Evolutionary conservation across 2,113 vertebrate genomes (phyloP), one percentile per base, ranked within the genome.

Genomic region (Ploceus nigricollis): DNA sequence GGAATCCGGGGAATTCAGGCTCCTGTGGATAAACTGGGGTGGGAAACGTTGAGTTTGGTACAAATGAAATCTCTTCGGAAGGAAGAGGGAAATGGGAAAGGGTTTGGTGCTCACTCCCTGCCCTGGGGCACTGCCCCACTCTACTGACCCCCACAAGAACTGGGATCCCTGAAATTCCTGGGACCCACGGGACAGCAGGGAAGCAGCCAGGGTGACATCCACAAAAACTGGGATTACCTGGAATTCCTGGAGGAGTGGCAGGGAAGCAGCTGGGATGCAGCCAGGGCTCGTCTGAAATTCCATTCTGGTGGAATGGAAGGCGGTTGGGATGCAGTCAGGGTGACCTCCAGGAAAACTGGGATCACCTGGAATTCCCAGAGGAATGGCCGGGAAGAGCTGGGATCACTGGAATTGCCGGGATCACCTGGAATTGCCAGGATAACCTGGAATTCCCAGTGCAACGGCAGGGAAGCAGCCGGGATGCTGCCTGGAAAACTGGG

Each of bases 381-480:
- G 40, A 40, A 40, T 40, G 40, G 40, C 40, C 40, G 40, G 40
- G 40, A 40, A 39, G 39, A 39, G 39, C 39, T 39, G 39, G 39
- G 11, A 39, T 39, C 39, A 39, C 39, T 39, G 54, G 25, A 0
- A 6, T 2, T 4, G 2, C 39, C 11, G 9, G 25, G 25, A 28
- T 14, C 1, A 5, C 11, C 8, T 23, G 31, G 11, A 64, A 35
- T 53, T 53, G 5, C 39, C 40, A 40, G n/a, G n/a, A n/a, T n/a
- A n/a, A n/a, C n/a, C n/a, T n/a, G 16, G 16, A 75, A 48, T 31
- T 60, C 20, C 27, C 7, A 11, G 15, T 13, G 60, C 8, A 0
- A 4, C 0, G 6, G 3, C 44, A 2, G 11, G 20, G 2, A 45
- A 37, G 5, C 4, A 18, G 30, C 42, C 3, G 1, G 48, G 28